phyloP scores from a whole-genome alignment of 1,140 invertebrate species.

The Achroia grisella region DNA sequence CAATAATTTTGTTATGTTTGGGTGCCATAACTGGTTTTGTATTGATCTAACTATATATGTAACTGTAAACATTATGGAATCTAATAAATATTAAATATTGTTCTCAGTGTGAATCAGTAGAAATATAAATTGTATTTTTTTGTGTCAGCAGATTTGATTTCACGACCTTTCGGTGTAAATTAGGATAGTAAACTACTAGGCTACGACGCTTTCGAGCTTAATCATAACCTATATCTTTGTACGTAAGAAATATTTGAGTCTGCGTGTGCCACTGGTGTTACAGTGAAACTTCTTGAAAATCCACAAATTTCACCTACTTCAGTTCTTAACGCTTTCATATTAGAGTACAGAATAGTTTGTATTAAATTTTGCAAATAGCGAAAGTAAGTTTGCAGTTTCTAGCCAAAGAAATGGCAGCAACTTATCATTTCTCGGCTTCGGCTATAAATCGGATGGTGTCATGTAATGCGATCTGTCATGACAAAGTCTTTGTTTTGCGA shows the following conservation, averaged over 20 bases:
- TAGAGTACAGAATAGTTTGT: background rate
- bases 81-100: no score
- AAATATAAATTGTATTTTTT: no score
- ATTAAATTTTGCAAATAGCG: background rate
- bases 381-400: background rate
- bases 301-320: background rate
- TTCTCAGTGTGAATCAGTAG: no score
- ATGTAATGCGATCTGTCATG: background rate
- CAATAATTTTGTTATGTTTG: no score
- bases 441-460: background rate
- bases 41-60: no score
- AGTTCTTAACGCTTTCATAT: background rate
- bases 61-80: no score
- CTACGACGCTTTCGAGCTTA: no score
- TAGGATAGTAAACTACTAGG: no score
- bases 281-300: background rate
- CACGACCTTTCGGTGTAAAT: no score
- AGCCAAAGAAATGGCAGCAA: slow-evolving; percentile 1
- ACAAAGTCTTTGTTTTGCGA: slow-evolving; percentile 1
- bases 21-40: no score
- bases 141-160: no score
- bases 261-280: background rate
- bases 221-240: background rate
- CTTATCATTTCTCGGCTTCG: background rate
- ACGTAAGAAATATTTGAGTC: background rate